Evolutionary conservation across 2,888 invertebrate genomes (phyloP), one percentile per base, ranked within the genome.

Genomic region (Rhynchonema sp.): DNA sequence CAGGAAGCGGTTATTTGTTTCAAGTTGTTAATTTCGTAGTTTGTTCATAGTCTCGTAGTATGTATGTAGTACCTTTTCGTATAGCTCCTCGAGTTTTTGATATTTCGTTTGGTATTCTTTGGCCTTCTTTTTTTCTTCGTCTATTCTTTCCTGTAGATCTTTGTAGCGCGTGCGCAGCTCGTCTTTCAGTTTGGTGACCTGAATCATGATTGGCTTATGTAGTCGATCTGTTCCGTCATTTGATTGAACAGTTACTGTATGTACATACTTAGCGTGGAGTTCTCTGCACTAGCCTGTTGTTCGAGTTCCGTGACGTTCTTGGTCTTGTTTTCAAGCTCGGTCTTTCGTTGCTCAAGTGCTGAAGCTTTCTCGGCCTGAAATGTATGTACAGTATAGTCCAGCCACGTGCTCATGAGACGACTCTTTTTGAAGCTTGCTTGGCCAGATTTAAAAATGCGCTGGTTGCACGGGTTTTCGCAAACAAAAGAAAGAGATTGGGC

Each of bases 31-130:
- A n/a, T n/a, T n/a, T n/a, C n/a, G n/a, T n/a, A n/a, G n/a, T n/a
- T n/a, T n/a, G n/a, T n/a, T n/a, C n/a, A n/a, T n/a, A n/a, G n/a
- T n/a, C n/a, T n/a, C n/a, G n/a, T n/a, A n/a, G n/a, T n/a, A n/a
- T n/a, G n/a, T n/a, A n/a, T n/a, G n/a, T n/a, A n/a, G n/a, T n/a
- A n/a, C n/a, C n/a, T 6, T 27, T 28, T 72, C 69, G 63, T 68
- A 72, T 30, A 72, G 64, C 27, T 63, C 65, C 62, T 72, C 72
- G 63, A 73, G 60, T 59, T 71, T 72, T 46, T 66, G 68, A 62
- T 71, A 69, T 60, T 70, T 69, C 59, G 68, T 70, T 61, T 69
- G 69, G 59, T 66, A 69, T 59, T 72, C 72, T 52, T 67, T 66
- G 2, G 68, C 65, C 2, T 62, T 62, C 23, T 55, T 55, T 9